These are phyloP conservation scores for Elysia crispata DNA, from an alignment of 2,888 invertebrate genomes.

Conservation along the genomic window DNA sequence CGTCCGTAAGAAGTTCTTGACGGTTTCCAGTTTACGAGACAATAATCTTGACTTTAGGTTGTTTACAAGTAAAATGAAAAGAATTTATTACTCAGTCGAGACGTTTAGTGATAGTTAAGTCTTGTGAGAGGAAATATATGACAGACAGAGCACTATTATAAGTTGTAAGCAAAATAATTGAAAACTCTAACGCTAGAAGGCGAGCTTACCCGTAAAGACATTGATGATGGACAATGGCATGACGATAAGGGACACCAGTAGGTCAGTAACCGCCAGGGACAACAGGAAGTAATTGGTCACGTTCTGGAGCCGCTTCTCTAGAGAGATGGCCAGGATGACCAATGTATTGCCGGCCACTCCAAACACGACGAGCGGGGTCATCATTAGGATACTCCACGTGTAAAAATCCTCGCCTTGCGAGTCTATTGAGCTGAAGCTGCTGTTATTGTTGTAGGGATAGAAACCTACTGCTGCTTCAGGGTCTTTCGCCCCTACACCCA, in stretches of 20 bases:
- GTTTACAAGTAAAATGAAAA: no score
- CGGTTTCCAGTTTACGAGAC: no score
- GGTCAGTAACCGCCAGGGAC: conserved; percentile 94
- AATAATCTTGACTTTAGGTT: no score
- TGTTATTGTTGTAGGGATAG: background rate
- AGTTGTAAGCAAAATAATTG: no score
- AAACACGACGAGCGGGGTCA: conserved; percentile 69
- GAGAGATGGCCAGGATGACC: conserved; percentile 93
- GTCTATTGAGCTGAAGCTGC: background rate
- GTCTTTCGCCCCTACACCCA: background rate
- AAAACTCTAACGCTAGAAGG: no score
- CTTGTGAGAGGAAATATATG: no score
- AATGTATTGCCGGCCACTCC: conserved; percentile 86
- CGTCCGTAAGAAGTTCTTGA: no score
- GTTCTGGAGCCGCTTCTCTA: conserved; percentile 93
- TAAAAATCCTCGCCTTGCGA: conserved; percentile 48
- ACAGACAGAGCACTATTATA: no score
- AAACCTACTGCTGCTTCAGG: background rate
- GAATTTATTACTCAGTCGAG: no score
- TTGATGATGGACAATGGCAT: conserved; percentile 97
- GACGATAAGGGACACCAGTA: conserved; percentile 93
- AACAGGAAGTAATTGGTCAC: conserved; percentile 97
- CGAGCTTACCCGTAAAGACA: conserved; percentile 92
- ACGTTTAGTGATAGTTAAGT: no score
- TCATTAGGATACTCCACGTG: conserved; percentile 65